These are phyloP conservation scores for Leuciscus idus DNA, from an alignment of 2,113 vertebrate species.

Conservation along the genomic window DNA sequence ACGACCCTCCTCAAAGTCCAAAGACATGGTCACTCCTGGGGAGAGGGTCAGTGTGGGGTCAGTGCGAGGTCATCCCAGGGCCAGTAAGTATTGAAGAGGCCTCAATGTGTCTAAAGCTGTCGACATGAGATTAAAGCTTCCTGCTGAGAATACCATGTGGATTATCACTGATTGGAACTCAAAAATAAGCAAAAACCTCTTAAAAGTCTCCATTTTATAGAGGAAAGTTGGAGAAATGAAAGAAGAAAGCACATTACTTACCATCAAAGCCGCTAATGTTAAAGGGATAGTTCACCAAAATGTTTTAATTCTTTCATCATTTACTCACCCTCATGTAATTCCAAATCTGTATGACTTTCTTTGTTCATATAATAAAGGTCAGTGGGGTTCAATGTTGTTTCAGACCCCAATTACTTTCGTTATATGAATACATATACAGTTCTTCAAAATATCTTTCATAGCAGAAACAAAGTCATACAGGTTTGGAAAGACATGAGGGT, in stretches of 20 bases:
- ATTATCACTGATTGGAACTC: constrained; percentile 37
- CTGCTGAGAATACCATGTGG: constrained; percentile 36
- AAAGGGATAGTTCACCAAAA: neutral
- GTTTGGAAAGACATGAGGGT: neutral
- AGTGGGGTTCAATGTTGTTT: neutral
- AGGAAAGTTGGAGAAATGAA: neutral
- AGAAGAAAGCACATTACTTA: neutral
- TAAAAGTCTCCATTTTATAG: neutral
- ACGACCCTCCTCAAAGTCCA: constrained; percentile 69
- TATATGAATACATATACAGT: neutral
- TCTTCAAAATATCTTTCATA: neutral
- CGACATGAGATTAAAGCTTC: constrained; percentile 65
- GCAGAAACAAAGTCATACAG: neutral
- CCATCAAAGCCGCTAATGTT: neutral
- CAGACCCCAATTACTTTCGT: neutral
- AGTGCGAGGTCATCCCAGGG: constrained; percentile 61
- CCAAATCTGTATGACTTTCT: neutral
- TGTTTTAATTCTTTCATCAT: neutral
- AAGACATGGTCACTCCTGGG: constrained; percentile 71
- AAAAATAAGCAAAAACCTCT: neutral
- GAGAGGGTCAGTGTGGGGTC: constrained; percentile 69
- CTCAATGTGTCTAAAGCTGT: constrained; percentile 67
- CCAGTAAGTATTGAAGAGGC: constrained; percentile 58
- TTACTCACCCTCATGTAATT: neutral
- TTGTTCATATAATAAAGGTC: neutral